Conservation (phyloP, 2,888 invertebrate genomes). For the Nasonia oneida region DNA sequence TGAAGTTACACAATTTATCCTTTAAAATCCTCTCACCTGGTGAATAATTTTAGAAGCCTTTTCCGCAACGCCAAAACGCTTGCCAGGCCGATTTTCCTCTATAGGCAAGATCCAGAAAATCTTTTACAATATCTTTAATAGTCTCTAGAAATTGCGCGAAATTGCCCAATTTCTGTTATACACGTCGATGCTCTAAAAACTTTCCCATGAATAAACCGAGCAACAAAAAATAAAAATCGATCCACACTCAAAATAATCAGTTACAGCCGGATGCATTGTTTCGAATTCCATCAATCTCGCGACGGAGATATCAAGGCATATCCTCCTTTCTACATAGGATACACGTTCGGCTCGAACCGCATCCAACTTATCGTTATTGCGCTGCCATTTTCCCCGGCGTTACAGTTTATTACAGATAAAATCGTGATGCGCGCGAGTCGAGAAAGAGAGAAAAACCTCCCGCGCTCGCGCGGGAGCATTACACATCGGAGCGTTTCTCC, state of each 20-base stretch:
- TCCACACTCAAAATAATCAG: not conserved
- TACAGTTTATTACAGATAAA: constrained; percentile 50
- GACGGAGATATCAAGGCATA: not conserved
- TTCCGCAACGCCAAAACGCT: too few species aligned
- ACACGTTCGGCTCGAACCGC: not conserved
- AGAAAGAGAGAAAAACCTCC: not conserved
- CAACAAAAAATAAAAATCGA: not conserved
- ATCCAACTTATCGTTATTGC: constrained; percentile 34
- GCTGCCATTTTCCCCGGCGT: constrained; percentile 8
- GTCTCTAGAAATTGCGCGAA: not conserved
- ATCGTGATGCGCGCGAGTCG: constrained; percentile 37
- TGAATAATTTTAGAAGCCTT: not conserved
- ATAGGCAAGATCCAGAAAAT: not conserved
- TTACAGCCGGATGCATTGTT: not conserved
- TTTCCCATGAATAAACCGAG: not conserved
- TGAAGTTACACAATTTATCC: too few species aligned
- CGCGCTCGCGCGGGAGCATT: not conserved
- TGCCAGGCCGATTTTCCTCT: not conserved
- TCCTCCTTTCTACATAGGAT: constrained; percentile 43
- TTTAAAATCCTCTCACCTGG: too few species aligned
- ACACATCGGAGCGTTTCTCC: constrained; percentile 20
- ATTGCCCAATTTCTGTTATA: constrained; percentile 32
- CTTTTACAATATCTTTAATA: not conserved
- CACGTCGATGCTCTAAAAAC: not conserved
- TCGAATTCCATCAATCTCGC: constrained; percentile 46